Evolutionary conservation across 2,113 vertebrate genomes (phyloP).

Genomic region (Etia nguti): DNA sequence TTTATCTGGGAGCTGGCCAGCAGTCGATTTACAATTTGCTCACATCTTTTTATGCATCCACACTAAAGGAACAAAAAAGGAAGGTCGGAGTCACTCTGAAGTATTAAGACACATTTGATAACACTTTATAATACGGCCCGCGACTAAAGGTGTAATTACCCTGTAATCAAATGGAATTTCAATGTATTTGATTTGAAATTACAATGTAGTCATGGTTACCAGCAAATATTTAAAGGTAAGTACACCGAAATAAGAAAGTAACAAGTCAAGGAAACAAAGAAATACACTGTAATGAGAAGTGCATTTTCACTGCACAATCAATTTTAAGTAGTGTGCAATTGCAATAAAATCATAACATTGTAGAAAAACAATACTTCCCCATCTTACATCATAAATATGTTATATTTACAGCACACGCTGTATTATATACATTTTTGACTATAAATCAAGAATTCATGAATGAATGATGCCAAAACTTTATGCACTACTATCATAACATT

Average conservation of each 20-base stretch:
- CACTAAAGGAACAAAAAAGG: background rate
- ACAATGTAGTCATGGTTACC: background rate
- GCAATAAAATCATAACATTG: background rate
- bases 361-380: background rate
- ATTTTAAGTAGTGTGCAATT: background rate
- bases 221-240: background rate
- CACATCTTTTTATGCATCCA: background rate
- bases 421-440: too few species aligned
- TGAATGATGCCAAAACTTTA: background rate
- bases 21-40: background rate
- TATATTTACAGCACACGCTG: rapidly evolving
- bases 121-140: background rate
- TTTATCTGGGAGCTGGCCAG: background rate
- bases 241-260: background rate
- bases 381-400: background rate
- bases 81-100: background rate
- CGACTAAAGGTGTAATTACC: background rate
- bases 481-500: background rate
- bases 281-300: background rate
- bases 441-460: too few species aligned
- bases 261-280: rapidly evolving
- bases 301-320: background rate
- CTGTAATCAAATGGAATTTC: background rate
- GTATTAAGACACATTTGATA: background rate
- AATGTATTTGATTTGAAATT: background rate